phyloP scores from a whole-genome alignment of 2,797 vertebrate species.

The Pogoniulus pusillus region DNA sequence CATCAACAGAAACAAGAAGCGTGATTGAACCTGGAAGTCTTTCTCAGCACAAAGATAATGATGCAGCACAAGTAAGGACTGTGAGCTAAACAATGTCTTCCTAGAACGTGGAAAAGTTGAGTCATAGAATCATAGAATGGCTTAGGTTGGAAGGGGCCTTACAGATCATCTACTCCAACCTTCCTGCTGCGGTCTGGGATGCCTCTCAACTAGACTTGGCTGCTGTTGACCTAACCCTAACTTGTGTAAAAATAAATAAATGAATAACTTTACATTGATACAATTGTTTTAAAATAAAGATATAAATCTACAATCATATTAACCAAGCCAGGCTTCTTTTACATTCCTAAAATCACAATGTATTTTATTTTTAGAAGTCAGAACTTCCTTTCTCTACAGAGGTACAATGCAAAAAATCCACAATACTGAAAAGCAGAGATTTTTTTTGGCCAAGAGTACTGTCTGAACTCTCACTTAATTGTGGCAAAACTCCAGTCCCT shows the following conservation, averaged over 20 bases:
- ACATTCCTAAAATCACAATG: slow-evolving; percentile 63
- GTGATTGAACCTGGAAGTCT: background rate
- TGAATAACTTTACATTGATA: background rate
- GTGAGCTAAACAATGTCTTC: background rate
- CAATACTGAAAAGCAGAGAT: background rate
- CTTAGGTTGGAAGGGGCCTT: no score
- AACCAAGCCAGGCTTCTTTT: slow-evolving; percentile 33
- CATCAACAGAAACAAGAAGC: background rate
- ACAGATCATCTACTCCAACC: no score
- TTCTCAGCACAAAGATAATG: background rate
- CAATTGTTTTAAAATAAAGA: background rate
- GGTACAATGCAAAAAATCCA: slow-evolving; percentile 20
- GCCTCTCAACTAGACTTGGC: no score
- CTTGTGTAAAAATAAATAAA: background rate
- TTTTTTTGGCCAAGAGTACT: background rate
- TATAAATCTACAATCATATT: background rate
- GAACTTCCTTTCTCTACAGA: slow-evolving; percentile 66
- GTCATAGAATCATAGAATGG: background rate
- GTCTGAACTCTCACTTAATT: background rate
- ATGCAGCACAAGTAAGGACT: background rate
- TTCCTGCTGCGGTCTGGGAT: no score
- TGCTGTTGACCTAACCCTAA: background rate
- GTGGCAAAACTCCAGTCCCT: background rate
- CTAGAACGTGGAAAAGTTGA: background rate
- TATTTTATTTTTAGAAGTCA: slow-evolving; percentile 70